Conservation (phyloP, 2,888 invertebrate genomes). For the Beris morrisii region DNA sequence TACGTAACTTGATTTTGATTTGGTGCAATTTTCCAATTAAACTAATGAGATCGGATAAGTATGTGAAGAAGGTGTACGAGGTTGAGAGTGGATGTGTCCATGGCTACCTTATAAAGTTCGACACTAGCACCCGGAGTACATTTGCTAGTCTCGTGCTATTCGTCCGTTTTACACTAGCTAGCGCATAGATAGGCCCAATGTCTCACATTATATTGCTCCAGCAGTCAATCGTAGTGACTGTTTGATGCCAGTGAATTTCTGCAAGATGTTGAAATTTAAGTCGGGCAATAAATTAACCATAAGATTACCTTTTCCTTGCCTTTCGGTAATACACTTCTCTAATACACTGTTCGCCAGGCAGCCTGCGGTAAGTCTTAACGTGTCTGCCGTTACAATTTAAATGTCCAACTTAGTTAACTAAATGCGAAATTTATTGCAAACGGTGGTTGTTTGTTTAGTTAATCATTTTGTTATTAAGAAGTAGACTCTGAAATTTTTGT, state of each 20-base stretch:
- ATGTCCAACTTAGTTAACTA: slow-evolving; percentile 49
- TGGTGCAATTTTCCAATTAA: slow-evolving; percentile 43
- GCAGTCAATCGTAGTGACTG: slow-evolving; percentile 10
- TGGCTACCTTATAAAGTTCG: too few relatives aligned
- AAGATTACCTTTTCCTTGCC: slow-evolving; percentile 37
- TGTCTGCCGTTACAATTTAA: slow-evolving; percentile 47
- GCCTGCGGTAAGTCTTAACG: slow-evolving; percentile 27
- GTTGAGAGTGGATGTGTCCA: too few relatives aligned
- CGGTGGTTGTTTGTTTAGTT: slow-evolving; percentile 38
- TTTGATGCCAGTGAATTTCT: slow-evolving; percentile 8
- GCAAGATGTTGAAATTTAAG: slow-evolving; percentile 33
- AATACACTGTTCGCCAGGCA: neutral
- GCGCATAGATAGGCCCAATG: neutral
- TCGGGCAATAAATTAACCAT: slow-evolving; percentile 41
- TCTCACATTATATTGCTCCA: too few relatives aligned
- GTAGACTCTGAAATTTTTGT: too few relatives aligned
- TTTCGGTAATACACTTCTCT: slow-evolving; percentile 1
- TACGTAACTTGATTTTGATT: slow-evolving; percentile 9
- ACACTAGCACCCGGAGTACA: too few relatives aligned
- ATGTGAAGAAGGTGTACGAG: slow-evolving; percentile 11
- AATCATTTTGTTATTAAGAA: slow-evolving; percentile 16
- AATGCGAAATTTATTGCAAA: slow-evolving; percentile 49
- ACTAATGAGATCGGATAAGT: slow-evolving; percentile 43
- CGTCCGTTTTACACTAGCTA: neutral
- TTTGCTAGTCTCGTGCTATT: too few relatives aligned